Conservation (phyloP, 2,888 invertebrate species). For the Andrena minutula region DNA sequence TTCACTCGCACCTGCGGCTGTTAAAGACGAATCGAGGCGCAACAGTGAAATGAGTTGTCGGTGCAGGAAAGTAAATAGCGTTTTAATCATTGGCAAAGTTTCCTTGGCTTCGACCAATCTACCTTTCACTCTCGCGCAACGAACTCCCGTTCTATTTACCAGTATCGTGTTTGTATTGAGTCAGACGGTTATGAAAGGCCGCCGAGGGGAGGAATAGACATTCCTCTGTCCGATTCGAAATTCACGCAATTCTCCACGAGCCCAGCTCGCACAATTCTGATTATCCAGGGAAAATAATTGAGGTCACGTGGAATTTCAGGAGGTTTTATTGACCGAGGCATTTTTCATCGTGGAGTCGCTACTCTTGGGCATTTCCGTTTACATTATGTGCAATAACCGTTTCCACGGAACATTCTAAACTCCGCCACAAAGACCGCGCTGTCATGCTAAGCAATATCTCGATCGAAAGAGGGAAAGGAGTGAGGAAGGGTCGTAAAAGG, state of each 20-base stretch:
- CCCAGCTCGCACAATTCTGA: not conserved
- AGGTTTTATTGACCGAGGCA: no score
- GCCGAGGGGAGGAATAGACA: not conserved
- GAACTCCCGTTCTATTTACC: not conserved
- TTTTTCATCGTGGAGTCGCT: not conserved
- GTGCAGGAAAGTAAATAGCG: conserved; percentile 1
- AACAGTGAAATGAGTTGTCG: not conserved
- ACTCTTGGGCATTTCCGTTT: not conserved
- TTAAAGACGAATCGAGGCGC: not conserved
- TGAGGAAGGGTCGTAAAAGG: not conserved
- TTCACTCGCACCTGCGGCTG: conserved; percentile 6
- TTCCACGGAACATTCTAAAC: not conserved
- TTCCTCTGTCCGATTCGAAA: not conserved
- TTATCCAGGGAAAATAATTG: no score
- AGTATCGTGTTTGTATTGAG: not conserved
- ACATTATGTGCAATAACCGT: not conserved
- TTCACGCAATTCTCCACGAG: not conserved
- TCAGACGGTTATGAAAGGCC: not conserved
- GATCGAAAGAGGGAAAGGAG: not conserved
- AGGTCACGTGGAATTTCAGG: no score
- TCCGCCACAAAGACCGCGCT: not conserved
- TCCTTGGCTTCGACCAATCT: not conserved
- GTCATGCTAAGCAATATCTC: not conserved
- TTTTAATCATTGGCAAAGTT: conserved; percentile 6
- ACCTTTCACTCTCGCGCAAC: not conserved